These are phyloP conservation scores for Hemicentrotus pulcherrimus DNA, from an alignment of 35 echinoderm and acorn worm genomes.

Conservation along the genomic window DNA sequence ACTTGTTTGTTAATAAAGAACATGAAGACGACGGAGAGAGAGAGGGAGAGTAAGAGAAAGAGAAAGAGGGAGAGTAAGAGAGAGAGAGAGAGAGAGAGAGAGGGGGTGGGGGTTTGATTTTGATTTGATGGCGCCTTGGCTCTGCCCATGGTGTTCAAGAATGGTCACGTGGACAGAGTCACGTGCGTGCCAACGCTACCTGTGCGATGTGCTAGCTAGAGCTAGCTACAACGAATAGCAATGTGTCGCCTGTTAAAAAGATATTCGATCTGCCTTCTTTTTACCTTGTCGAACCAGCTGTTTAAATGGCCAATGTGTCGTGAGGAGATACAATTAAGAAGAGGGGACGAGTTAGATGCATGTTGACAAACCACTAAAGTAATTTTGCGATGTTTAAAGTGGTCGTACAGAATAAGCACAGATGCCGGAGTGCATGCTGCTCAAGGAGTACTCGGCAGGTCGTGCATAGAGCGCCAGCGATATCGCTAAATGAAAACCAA, in stretches of 20 bases:
- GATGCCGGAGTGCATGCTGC: slow-evolving; percentile 8
- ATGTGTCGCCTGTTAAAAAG: slow-evolving; percentile 32
- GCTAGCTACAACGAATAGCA: background rate
- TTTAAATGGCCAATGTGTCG: slow-evolving; percentile 41
- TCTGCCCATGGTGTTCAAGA: background rate
- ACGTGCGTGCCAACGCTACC: background rate
- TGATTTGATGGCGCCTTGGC: background rate
- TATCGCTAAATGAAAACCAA: slow-evolving; percentile 4
- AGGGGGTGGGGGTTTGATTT: too few species aligned
- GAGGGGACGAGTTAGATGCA: slow-evolving; percentile 8
- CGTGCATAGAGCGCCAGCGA: background rate
- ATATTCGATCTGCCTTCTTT: slow-evolving; percentile 45
- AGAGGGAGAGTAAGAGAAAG: too few species aligned
- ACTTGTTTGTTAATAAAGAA: too few species aligned
- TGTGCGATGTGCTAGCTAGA: background rate
- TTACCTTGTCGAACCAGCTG: slow-evolving; percentile 36
- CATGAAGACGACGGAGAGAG: too few species aligned
- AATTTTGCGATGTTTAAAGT: slow-evolving; percentile 37
- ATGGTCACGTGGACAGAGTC: slow-evolving; percentile 30
- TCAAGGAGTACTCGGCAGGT: slow-evolving; percentile 14
- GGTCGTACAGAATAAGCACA: slow-evolving; percentile 38
- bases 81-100: too few species aligned
- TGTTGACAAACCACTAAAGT: slow-evolving; percentile 44
- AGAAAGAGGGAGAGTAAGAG: too few species aligned
- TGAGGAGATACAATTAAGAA: slow-evolving; percentile 42